These are phyloP conservation scores for Drosophila malerkotliana DNA, from an alignment of 1,140 invertebrate species.

Conservation along the genomic window DNA sequence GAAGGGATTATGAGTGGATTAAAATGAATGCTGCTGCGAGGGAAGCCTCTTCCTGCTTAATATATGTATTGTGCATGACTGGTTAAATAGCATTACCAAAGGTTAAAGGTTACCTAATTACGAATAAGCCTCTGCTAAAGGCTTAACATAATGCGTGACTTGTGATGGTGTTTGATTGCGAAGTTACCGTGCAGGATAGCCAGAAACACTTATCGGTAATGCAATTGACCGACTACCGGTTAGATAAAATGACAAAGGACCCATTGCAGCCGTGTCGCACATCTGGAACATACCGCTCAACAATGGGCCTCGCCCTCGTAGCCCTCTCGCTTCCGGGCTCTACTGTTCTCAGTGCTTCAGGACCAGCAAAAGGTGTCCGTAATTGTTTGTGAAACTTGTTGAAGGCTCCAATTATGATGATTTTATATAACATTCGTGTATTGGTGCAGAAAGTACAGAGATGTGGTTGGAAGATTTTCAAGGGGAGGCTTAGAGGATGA, in stretches of 20 bases:
- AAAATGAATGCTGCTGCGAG: slow-evolving; percentile 51
- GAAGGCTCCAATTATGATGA: slow-evolving; percentile 80
- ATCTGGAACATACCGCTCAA: slow-evolving; percentile 22
- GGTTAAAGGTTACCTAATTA: slow-evolving; percentile 51
- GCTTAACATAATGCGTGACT: slow-evolving; percentile 38
- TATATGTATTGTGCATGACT: neutral
- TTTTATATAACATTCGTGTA: slow-evolving; percentile 53
- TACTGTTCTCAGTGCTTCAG: slow-evolving; percentile 4
- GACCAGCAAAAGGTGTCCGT: slow-evolving; percentile 67
- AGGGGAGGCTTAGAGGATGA: neutral
- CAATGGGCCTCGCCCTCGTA: slow-evolving; percentile 12
- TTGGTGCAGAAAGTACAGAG: slow-evolving; percentile 11
- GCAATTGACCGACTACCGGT: slow-evolving; percentile 37
- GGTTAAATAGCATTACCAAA: slow-evolving; percentile 45
- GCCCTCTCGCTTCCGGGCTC: neutral
- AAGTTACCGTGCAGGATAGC: neutral
- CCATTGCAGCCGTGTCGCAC: slow-evolving; percentile 19
- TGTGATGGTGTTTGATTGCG: neutral
- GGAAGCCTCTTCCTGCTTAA: slow-evolving; percentile 4
- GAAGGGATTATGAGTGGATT: slow-evolving; percentile 68
- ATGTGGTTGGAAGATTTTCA: neutral
- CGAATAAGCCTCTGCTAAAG: slow-evolving; percentile 37
- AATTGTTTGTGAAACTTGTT: slow-evolving; percentile 82
- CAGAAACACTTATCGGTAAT: slow-evolving; percentile 37
- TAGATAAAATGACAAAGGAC: slow-evolving; percentile 40